Evolutionary conservation across 2,888 invertebrate genomes (phyloP), one percentile per base, ranked within the genome.

Genomic region (Apodemia hepburni): DNA sequence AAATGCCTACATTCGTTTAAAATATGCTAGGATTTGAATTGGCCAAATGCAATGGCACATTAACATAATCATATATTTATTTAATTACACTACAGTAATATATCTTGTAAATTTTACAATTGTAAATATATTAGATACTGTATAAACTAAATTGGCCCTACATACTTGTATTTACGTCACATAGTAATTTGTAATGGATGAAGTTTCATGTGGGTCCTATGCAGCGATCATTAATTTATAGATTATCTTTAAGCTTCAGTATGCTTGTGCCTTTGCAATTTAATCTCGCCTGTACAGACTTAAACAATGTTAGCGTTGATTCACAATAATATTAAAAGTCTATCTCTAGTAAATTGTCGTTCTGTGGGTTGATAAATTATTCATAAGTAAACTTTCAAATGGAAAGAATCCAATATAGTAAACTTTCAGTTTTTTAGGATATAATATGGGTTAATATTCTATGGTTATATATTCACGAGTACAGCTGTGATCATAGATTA

Each of bases 201-300:
- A 7, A 45, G 45, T n/a, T 45, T 45, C 45, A 45, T 45, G 45
- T n/a, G n/a, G 45, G n/a, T 45, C 38, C 15, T 38, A 45, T 38
- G 38, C 12, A 38, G 12, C 15, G 7, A 45, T n/a, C 11, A 7
- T n/a, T 45, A 6, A 4, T n/a, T 45, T n/a, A n/a, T 45, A 45
- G 42, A n/a, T n/a, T 38, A 38, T 38, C 3, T 38, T 38, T 38
- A 38, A 38, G 15, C n/a, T 45, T 45, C 15, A 7, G 5, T 7
- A 45, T 45, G 45, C n/a, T 45, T n/a, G 45, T 45, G 45, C 45
- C 45, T 45, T 45, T n/a, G 45, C 45, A n/a, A 45, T n/a, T 45
- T n/a, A 15, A n/a, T 4, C 45, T n/a, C 2, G 45, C 11, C 45
- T 45, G n/a, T 45, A 45, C n/a, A 45, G n/a, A 12, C 11, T n/a